These are phyloP conservation scores for Zeus faber DNA, from an alignment of 2,113 vertebrate genomes.

Conservation along the genomic window DNA sequence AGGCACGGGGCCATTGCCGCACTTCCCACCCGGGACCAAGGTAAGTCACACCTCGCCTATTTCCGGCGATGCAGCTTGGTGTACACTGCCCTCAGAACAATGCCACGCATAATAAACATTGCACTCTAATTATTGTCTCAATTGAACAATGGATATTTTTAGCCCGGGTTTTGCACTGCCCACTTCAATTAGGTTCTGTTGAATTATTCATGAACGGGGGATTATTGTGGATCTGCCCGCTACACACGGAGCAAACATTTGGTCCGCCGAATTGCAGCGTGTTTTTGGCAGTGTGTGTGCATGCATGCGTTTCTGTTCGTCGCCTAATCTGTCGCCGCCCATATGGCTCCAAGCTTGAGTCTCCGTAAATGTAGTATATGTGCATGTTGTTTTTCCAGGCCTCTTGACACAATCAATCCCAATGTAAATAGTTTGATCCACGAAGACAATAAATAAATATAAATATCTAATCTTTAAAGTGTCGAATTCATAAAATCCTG, in stretches of 20 bases:
- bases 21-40: slow-evolving; percentile 83
- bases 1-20: slow-evolving; percentile 75
- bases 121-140: slow-evolving; percentile 17
- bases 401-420: too few relatives aligned
- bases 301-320: slow-evolving; percentile 36
- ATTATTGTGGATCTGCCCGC: slow-evolving; percentile 47
- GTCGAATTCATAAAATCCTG: too few relatives aligned
- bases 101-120: slow-evolving; percentile 11
- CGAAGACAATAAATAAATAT: too few relatives aligned
- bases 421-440: too few relatives aligned
- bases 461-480: too few relatives aligned
- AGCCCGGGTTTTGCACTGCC: slow-evolving; percentile 27
- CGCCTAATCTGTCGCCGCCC: slow-evolving; percentile 57
- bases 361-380: too few relatives aligned
- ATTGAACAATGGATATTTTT: slow-evolving; percentile 25
- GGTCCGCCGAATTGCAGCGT: slow-evolving; percentile 57
- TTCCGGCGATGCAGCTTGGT: too few relatives aligned
- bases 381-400: too few relatives aligned
- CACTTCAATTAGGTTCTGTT: slow-evolving; percentile 43
- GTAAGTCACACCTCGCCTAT: too few relatives aligned
- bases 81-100: too few relatives aligned
- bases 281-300: slow-evolving; percentile 31
- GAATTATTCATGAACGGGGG: slow-evolving; percentile 46
- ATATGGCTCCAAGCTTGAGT: slow-evolving; percentile 65
- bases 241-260: slow-evolving; percentile 60